Conservation (phyloP, 2,888 invertebrate species). For the Harpalus rufipes region DNA sequence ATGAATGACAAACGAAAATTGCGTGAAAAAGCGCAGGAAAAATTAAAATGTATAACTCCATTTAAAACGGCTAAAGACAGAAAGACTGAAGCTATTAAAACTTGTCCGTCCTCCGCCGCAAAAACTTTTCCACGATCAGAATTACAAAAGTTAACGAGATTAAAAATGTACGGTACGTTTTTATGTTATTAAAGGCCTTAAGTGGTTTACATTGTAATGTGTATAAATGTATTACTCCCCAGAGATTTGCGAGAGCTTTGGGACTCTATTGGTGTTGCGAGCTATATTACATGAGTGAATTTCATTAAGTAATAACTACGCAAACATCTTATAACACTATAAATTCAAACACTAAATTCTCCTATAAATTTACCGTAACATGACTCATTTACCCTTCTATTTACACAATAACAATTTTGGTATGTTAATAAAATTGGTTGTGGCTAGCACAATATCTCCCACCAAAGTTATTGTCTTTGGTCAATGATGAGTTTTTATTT, state of each 20-base stretch:
- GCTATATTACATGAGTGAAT: not conserved
- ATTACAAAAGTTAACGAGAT: constrained; percentile 61
- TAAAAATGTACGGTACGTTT: constrained; percentile 56
- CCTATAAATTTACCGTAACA: not conserved
- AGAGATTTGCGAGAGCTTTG: constrained; percentile 18
- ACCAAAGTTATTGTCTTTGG: no score
- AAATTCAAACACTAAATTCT: not conserved
- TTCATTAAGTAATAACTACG: constrained; percentile 17
- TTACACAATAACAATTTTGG: no score
- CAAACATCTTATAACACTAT: constrained; percentile 2
- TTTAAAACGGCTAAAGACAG: constrained; percentile 53
- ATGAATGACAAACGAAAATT: constrained; percentile 36
- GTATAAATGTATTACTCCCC: constrained; percentile 41
- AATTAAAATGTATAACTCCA: constrained; percentile 60
- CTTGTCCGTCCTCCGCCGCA: constrained; percentile 45
- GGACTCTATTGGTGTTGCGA: constrained; percentile 8
- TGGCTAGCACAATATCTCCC: no score
- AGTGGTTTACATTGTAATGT: constrained; percentile 58
- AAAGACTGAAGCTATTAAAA: constrained; percentile 53
- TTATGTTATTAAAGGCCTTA: constrained; percentile 51
- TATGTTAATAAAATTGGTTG: no score
- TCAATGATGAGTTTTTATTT: no score
- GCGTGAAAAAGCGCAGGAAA: constrained; percentile 43
- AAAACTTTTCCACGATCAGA: constrained; percentile 58
- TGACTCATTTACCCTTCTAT: not conserved